Base-by-base conservation (phyloP, 2,113 vertebrate genomes). In the Melanocharis versteri region DNA sequence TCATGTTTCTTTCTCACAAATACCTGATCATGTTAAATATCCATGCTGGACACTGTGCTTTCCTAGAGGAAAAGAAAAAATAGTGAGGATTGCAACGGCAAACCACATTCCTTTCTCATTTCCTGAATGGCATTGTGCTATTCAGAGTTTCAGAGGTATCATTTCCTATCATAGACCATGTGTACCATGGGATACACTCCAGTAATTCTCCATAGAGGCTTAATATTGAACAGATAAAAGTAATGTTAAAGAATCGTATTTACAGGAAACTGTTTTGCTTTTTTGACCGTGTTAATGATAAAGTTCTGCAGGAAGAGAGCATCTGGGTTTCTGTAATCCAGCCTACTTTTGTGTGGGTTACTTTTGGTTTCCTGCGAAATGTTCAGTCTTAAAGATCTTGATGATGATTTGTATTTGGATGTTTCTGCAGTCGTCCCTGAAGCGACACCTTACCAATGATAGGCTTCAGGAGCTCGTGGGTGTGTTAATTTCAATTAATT, bases 401-500 rank as follows among this genome's bases (percentile, higher is more conserved):
- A 35, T 47, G 54, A 69, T 2, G 4, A 60, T 12, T 80, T 83
- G 40, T 83, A 39, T 77, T 79, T 87, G 60, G 54, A 82, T 95
- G 70, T 84, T 93, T 84, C 84, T 79, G 37, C 66, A 85, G 71
- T 15, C 65, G 68, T 57, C 40, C 60, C 83, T 61, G 78, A 60
- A 50, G 17, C 0, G 1, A 92, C 69, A 39, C 53, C 45, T 82
- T 83, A 39, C 66, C 61, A 68, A 79, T 91, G 71, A 87, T 18
- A 90, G 53, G 82, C 64, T 93, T 92, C 79, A 61, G 61, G 50
- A 91, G 61, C 68, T 65, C 7, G 54, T 82, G 48, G 65, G 64
- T 62, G 83, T 84, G 66, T 77, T 95, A 94, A 97, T 94, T 96
- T 85, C 87, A 77, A 92, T 91, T 94, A 94, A 96, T 94, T 94